Conservation (phyloP, 2,113 vertebrate species). For the Guaruba guarouba region DNA sequence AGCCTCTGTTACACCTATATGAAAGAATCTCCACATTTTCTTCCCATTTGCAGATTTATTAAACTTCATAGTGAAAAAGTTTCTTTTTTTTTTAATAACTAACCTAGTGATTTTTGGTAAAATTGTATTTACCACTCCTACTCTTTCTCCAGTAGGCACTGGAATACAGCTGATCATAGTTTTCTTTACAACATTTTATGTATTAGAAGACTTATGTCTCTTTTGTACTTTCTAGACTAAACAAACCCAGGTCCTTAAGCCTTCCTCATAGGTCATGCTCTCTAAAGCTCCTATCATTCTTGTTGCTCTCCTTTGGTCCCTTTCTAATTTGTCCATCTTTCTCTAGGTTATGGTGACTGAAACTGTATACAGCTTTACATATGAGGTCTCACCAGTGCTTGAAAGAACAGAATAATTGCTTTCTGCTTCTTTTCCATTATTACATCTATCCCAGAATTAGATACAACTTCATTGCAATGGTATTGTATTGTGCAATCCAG, state of each 20-base stretch:
- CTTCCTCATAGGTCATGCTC: slow-evolving; percentile 19
- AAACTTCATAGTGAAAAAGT: neutral
- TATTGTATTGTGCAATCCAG: neutral
- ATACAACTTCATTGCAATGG: neutral
- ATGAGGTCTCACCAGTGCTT: neutral
- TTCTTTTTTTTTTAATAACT: neutral
- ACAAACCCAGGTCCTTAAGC: slow-evolving; percentile 39
- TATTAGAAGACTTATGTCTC: slow-evolving; percentile 22
- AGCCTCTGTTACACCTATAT: neutral
- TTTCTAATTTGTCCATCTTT: neutral
- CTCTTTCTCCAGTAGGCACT: neutral
- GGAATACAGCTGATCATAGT: slow-evolving; percentile 20
- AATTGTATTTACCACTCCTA: slow-evolving; percentile 1
- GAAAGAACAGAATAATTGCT: neutral
- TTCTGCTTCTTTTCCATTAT: neutral
- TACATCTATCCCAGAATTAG: neutral
- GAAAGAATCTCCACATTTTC: neutral
- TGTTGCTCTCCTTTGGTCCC: neutral
- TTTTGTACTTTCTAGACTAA: slow-evolving; percentile 41
- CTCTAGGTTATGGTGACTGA: neutral
- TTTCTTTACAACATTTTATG: slow-evolving; percentile 18
- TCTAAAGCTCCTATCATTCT: slow-evolving; percentile 12
- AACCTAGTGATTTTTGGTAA: neutral
- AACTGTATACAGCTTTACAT: slow-evolving; percentile 13
- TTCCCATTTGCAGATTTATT: neutral